Conservation (phyloP, 2,797 vertebrate species). For the Pipistrellus kuhlii region DNA sequence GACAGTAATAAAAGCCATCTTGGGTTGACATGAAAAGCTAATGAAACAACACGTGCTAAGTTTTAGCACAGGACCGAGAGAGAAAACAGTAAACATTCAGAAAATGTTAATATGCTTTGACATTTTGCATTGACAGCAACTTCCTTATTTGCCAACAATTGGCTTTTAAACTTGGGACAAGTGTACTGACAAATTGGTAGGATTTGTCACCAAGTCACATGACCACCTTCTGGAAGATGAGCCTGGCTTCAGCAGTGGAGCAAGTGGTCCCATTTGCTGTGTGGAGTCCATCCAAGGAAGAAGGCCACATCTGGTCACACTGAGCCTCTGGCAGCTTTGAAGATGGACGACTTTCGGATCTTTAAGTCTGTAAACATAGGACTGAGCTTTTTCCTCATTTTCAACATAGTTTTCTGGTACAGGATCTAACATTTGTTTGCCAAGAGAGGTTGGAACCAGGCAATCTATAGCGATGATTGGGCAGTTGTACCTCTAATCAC, state of each 20-base stretch:
- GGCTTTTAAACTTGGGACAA: conserved; percentile 53
- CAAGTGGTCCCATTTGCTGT: neutral
- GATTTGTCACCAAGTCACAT: conserved; percentile 63
- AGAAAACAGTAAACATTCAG: neutral
- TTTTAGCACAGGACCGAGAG: neutral
- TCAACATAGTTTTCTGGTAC: neutral
- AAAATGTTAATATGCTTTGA: neutral
- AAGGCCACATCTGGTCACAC: neutral
- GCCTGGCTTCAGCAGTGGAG: conserved; percentile 1
- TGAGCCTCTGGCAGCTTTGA: neutral
- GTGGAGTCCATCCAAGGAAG: neutral
- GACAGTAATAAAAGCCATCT: neutral
- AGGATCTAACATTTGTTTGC: neutral
- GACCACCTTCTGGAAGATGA: conserved; percentile 34
- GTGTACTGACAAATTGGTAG: conserved; percentile 46
- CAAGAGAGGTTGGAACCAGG: neutral
- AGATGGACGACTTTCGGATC: conserved; percentile 1
- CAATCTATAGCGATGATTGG: neutral
- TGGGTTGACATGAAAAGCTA: neutral
- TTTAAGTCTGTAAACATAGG: conserved; percentile 42
- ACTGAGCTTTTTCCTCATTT: neutral
- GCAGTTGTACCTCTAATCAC: neutral
- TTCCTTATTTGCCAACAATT: conserved; percentile 39
- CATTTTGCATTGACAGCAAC: conserved; percentile 10
- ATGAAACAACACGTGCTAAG: neutral